phyloP scores from a whole-genome alignment of 2,797 vertebrate genomes.

The Gymnodraco acuticeps region DNA sequence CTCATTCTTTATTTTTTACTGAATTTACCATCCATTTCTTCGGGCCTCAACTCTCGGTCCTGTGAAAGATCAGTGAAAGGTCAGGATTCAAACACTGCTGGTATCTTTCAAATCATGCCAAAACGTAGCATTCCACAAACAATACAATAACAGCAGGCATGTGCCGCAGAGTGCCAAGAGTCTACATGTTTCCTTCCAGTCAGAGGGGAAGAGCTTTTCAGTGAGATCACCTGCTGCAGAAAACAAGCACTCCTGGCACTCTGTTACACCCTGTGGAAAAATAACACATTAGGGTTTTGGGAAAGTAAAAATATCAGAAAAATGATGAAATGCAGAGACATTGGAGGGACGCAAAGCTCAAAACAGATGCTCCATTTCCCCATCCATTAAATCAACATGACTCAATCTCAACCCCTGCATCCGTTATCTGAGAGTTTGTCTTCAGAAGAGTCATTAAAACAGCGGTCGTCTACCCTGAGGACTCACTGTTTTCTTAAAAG shows the following conservation, averaged over 20 bases:
- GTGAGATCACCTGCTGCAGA: conserved; percentile 38
- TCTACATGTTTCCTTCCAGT: conserved; percentile 50
- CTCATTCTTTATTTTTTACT: neutral
- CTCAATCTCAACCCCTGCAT: conserved; percentile 12
- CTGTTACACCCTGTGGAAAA: neutral
- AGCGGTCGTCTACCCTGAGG: neutral
- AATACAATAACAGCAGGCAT: conserved; percentile 27
- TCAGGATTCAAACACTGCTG: conserved; percentile 48
- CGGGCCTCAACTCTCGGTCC: conserved; percentile 95
- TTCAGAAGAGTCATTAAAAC: conserved; percentile 12
- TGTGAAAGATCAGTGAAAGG: conserved; percentile 77
- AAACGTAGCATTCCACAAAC: conserved; percentile 38
- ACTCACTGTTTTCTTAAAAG: conserved; percentile 20
- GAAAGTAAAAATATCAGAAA: conserved; percentile 9
- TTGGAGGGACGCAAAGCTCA: neutral
- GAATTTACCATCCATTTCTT: conserved; percentile 94
- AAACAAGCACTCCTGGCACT: conserved; percentile 46
- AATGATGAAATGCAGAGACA: neutral
- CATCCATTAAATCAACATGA: conserved; percentile 1
- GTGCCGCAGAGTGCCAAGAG: conserved; percentile 42
- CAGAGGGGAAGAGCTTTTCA: conserved; percentile 52
- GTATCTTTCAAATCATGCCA: conserved; percentile 44
- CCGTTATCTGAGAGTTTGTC: conserved; percentile 12
- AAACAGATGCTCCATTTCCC: conserved; percentile 9
- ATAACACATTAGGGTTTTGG: neutral